These are phyloP conservation scores for Candoia aspera DNA, from an alignment of 2,113 vertebrate species.

Conservation along the genomic window DNA sequence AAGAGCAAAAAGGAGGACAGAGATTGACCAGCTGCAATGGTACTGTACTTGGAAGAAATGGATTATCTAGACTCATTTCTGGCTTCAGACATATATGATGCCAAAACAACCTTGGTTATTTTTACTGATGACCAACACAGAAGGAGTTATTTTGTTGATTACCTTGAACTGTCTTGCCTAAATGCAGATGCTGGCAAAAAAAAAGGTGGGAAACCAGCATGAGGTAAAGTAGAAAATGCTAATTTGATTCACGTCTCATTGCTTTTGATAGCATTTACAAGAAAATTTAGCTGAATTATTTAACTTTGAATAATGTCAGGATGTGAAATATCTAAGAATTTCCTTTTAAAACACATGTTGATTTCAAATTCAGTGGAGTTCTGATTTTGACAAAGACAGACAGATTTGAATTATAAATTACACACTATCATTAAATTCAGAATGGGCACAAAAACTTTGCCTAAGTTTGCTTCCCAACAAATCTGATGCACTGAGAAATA, in stretches of 20 bases:
- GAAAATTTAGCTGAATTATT: background rate
- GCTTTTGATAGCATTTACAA: background rate
- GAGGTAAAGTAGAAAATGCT: background rate
- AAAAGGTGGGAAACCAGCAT: background rate
- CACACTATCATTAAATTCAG: background rate
- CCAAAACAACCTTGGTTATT: background rate
- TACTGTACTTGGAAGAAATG: too few species aligned
- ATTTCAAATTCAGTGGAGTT: background rate
- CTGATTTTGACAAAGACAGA: background rate
- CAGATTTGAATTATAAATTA: background rate
- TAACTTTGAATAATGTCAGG: background rate
- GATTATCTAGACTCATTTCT: background rate
- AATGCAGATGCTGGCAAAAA: background rate
- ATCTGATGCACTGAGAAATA: background rate
- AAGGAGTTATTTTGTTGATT: background rate
- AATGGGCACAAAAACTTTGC: background rate
- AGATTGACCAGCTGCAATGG: too few species aligned
- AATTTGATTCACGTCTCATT: background rate
- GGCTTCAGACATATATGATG: background rate
- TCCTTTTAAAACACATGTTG: background rate
- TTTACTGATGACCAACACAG: background rate
- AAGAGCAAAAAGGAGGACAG: too few species aligned
- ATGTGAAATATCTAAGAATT: background rate
- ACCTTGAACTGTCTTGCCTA: background rate
- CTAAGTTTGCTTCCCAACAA: background rate